Percentiles rank a stretch among this genome's conserved stretches.
These are phyloP conservation scores for Stichopus chloronotus DNA, from an alignment of 35 echinoderm and acorn worm species.

Conservation along the genomic window DNA sequence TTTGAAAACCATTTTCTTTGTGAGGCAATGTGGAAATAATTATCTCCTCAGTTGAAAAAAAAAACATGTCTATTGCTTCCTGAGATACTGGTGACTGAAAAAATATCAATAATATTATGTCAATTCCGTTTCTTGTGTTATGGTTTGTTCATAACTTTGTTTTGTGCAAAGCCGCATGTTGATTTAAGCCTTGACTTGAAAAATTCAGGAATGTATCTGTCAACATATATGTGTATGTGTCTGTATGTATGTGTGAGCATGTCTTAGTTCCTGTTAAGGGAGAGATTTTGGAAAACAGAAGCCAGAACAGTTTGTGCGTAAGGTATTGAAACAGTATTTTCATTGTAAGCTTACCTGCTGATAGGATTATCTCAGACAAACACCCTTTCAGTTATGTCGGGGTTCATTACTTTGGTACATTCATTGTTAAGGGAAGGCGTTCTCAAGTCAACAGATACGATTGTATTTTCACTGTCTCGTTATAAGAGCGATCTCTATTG, in stretches of 20 bases:
- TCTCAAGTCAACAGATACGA: slow-evolving; percentile 39
- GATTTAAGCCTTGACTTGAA: too few relatives aligned
- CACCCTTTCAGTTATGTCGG: slow-evolving; percentile 57
- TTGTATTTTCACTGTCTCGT: slow-evolving; percentile 46
- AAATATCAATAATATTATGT: too few relatives aligned
- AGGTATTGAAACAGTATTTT: slow-evolving; percentile 52
- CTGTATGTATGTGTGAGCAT: slow-evolving; percentile 1
- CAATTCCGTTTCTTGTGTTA: too few relatives aligned
- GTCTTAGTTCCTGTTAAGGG: slow-evolving; percentile 49
- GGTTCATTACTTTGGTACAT: slow-evolving; percentile 58
- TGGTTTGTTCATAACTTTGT: too few relatives aligned
- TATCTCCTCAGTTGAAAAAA: too few relatives aligned
- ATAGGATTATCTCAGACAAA: slow-evolving; percentile 55
- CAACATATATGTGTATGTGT: too few relatives aligned
- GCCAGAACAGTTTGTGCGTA: slow-evolving; percentile 22
- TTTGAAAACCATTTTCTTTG: too few relatives aligned
- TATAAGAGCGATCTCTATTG: slow-evolving; percentile 49
- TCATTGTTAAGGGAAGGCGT: slow-evolving; percentile 35
- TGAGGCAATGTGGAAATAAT: too few relatives aligned
- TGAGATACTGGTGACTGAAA: neutral
- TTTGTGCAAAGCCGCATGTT: too few relatives aligned
- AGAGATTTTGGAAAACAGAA: slow-evolving; percentile 50
- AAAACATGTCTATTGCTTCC: too few relatives aligned
- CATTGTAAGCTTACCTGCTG: slow-evolving; percentile 59
- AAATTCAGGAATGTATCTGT: too few relatives aligned